Base-by-base conservation (phyloP, 2,888 invertebrate species). In the Lamellibrachia columna region DNA sequence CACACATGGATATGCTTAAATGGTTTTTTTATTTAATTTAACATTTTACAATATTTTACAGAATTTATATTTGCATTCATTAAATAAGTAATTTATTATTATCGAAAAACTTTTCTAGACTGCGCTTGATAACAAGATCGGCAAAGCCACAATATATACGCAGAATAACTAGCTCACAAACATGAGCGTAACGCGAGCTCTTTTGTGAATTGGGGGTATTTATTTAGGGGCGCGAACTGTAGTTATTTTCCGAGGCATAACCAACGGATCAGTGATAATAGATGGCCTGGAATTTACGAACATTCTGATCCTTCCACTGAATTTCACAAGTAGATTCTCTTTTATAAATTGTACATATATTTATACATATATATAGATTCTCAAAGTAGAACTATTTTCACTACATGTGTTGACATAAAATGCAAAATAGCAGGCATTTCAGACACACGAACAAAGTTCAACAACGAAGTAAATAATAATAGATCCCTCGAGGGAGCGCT, bases 401-500 rank as follows among this genome's bases (percentile, higher is more conserved):
- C 75, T 22, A 11, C 2, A 75, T 22, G 75, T 75, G 75, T 22
- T 75, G n/a, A 75, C n/a, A 75, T 22, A 75, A 75, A 75, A 75
- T 75, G 22, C 4, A 22, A 22, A 15, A 75, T 75, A 75, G 1
- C n/a, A 75, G 4, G n/a, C 22, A 15, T 75, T 11, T 22, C 3
- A 22, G 75, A 75, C n/a, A 75, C 4, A 9, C 9, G 7, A 55
- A 55, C 55, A 55, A 55, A 55, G 1, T 9, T 75, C 6, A n/a
- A 75, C 22, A 75, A 11, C 75, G 75, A 75, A 75, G 75, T 75
- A 75, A 75, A 75, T 75, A 75, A 75, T 75, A 75, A 75, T 75
- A 22, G 75, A 75, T 75, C 75, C 75, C 75, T 75, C 22, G 75
- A 75, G 75, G 75, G 75, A 75, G 75, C 75, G 75, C 75, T 75